Conservation (phyloP, 2,888 invertebrate species). For the Strigamia maritima region DNA sequence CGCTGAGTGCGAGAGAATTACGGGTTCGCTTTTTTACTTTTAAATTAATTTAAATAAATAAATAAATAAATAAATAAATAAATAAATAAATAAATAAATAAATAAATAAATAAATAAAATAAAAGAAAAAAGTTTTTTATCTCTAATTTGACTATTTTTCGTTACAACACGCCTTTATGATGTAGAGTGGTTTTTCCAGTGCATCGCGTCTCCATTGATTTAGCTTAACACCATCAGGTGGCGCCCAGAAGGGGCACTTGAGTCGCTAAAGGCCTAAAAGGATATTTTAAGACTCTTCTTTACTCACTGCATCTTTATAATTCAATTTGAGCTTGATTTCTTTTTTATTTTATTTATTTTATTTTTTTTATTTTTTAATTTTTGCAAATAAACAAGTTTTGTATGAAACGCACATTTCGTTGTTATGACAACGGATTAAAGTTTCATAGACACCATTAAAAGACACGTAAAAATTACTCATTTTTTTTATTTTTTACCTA, state of each 20-base stretch:
- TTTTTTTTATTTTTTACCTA: not conserved
- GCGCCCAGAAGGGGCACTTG: not conserved
- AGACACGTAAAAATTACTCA: not conserved
- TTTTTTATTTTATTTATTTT: not conserved
- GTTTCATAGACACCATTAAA: conserved; percentile 12
- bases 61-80: too few relatives aligned
- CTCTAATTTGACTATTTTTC: too few relatives aligned
- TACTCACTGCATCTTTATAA: not conserved
- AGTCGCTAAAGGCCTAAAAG: not conserved
- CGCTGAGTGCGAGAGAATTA: not conserved
- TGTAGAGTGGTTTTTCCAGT: conserved; percentile 18
- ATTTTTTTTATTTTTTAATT: not conserved
- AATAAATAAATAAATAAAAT: too few relatives aligned
- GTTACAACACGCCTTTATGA: conserved; percentile 1
- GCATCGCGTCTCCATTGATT: conserved; percentile 15
- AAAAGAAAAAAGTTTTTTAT: too few relatives aligned
- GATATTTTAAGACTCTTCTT: not conserved
- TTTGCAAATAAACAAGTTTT: not conserved
- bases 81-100: too few relatives aligned
- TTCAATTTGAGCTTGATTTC: too few relatives aligned
- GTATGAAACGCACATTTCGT: not conserved
- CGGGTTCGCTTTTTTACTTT: too few relatives aligned
- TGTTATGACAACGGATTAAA: not conserved
- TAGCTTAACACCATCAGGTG: not conserved
- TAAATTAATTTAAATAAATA: too few relatives aligned